Evolutionary conservation across 1,140 invertebrate species (phyloP).

Genomic region (Drosophila malerkotliana): DNA sequence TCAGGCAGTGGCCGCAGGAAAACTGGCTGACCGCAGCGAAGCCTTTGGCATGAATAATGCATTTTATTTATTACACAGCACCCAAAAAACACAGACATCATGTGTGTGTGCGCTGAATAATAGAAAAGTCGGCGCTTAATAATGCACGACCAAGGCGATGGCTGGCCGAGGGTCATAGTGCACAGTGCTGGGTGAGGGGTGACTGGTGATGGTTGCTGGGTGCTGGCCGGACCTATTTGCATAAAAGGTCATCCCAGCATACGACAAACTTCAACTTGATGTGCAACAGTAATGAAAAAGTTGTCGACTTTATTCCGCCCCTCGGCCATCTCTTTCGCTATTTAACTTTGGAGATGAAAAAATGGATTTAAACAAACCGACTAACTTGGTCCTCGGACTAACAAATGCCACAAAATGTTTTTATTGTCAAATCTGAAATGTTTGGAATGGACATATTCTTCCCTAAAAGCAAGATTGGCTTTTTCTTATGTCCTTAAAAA

Average conservation of each 20-base stretch:
- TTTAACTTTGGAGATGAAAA: constrained; percentile 52
- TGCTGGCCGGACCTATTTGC: constrained; percentile 33
- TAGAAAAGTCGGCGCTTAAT: constrained; percentile 43
- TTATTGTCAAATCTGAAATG: not conserved
- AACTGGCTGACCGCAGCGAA: constrained; percentile 60
- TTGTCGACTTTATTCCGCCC: constrained; percentile 15
- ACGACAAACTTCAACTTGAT: constrained; percentile 44
- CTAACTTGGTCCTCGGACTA: not conserved
- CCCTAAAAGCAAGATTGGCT: no score
- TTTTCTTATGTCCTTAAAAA: not conserved
- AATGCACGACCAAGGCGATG: constrained; percentile 30
- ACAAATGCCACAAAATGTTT: not conserved
- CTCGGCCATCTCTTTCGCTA: not conserved
- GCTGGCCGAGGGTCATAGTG: not conserved
- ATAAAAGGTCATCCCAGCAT: constrained; percentile 48
- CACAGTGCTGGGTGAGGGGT: not conserved
- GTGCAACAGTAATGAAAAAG: constrained; percentile 56
- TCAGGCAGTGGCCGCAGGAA: constrained; percentile 22
- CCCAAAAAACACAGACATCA: constrained; percentile 37
- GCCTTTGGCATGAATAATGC: constrained; percentile 62
- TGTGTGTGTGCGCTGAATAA: constrained; percentile 43
- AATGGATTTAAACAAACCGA: constrained; percentile 20
- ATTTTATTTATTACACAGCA: constrained; percentile 56
- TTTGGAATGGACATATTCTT: no score
- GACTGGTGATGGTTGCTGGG: no score